phyloP scores from a whole-genome alignment of 2,113 vertebrate species.

The Lophochroa leadbeateri region DNA sequence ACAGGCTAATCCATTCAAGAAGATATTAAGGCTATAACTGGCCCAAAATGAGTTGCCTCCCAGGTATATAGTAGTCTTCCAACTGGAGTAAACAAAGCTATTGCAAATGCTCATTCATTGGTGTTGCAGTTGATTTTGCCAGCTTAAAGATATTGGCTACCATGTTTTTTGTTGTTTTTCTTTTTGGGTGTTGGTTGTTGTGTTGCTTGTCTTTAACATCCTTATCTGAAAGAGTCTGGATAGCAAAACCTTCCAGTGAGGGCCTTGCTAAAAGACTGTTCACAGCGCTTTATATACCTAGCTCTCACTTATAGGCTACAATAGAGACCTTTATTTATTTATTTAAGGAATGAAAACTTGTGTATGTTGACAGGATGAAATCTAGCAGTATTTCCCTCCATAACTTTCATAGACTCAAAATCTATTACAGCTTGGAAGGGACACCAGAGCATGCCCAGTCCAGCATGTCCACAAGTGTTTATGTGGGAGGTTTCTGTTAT shows the following conservation, averaged over 20 bases:
- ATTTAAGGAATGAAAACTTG: not conserved
- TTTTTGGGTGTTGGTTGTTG: not conserved
- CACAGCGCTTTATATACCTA: not conserved
- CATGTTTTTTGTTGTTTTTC: not conserved
- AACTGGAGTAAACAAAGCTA: not conserved
- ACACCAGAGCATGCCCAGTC: not conserved
- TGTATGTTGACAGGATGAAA: not conserved
- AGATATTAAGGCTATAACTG: not conserved
- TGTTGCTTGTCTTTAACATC: not conserved
- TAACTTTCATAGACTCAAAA: not conserved
- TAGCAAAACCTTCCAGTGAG: not conserved
- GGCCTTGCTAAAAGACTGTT: not conserved
- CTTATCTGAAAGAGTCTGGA: not conserved
- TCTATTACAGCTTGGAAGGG: not conserved
- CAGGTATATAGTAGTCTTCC: not conserved
- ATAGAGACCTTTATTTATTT: not conserved
- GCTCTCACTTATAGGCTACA: not conserved
- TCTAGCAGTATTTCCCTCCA: not conserved
- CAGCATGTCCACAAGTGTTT: not conserved
- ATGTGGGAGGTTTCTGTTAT: not conserved
- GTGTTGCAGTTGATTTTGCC: not conserved
- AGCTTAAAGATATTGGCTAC: not conserved
- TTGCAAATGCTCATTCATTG: not conserved
- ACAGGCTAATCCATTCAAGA: not conserved
- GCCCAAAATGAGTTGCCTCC: not conserved